These are phyloP conservation scores for Neodiprion virginianus DNA, from an alignment of 1,140 invertebrate species.

Conservation along the genomic window DNA sequence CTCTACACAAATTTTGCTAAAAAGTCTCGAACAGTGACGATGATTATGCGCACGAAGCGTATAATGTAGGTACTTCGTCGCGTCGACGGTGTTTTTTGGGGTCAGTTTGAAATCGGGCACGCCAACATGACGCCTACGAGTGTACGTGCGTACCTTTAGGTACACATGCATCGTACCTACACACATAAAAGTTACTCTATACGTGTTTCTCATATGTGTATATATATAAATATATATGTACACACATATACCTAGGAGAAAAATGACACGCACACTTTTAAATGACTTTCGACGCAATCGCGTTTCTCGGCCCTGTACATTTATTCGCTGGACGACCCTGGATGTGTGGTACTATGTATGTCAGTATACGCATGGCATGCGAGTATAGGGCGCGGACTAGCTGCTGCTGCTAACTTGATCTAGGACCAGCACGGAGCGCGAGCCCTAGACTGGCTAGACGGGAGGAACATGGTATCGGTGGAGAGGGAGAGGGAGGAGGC, in stretches of 20 bases:
- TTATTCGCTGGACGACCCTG: background rate
- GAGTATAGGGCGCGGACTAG: slow-evolving; percentile 14
- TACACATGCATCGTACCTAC: no score
- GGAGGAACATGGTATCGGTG: slow-evolving; percentile 9
- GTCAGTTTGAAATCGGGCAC: slow-evolving; percentile 1
- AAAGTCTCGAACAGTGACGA: no score
- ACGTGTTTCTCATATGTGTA: background rate
- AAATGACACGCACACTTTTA: background rate
- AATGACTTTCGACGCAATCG: background rate
- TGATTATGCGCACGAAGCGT: no score
- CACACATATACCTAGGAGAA: background rate
- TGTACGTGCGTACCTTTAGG: background rate
- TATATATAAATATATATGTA: no score
- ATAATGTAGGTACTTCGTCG: background rate
- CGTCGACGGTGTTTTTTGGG: background rate
- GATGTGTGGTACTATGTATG: background rate
- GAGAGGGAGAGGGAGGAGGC: slow-evolving; percentile 16
- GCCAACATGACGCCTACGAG: slow-evolving; percentile 1
- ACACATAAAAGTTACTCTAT: no score
- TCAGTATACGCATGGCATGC: slow-evolving; percentile 4
- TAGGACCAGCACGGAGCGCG: slow-evolving; percentile 12
- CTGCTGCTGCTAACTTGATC: slow-evolving; percentile 14
- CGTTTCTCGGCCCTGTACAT: slow-evolving; percentile 3
- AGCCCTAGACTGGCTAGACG: slow-evolving; percentile 11
- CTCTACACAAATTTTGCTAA: background rate